These are phyloP conservation scores for Amphiura filiformis DNA, from an alignment of 35 echinoderm and acorn worm genomes.

Conservation along the genomic window DNA sequence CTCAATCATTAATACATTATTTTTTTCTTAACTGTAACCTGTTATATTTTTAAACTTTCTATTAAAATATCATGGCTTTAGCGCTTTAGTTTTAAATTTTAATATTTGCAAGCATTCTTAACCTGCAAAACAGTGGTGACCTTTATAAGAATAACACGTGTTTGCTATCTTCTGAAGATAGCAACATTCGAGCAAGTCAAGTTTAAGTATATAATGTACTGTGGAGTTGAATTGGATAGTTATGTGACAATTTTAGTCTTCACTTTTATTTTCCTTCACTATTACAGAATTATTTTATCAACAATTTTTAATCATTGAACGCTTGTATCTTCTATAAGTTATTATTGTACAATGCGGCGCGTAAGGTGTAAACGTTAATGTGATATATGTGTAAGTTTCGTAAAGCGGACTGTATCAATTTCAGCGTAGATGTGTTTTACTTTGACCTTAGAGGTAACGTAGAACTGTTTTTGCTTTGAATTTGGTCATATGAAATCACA, in stretches of 20 bases:
- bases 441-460: too few species aligned
- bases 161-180: background rate
- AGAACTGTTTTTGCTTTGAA: too few species aligned
- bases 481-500: too few species aligned
- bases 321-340: background rate
- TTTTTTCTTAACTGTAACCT: background rate
- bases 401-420: too few species aligned
- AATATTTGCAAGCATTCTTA: background rate
- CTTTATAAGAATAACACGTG: background rate
- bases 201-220: background rate
- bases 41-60: background rate
- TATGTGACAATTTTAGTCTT: background rate
- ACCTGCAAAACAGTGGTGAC: background rate
- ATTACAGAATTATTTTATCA: background rate
- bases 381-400: too few species aligned
- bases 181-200: background rate
- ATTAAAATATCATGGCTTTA: background rate
- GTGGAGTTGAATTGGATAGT: background rate
- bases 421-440: too few species aligned
- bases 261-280: background rate
- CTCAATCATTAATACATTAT: background rate
- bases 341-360: background rate
- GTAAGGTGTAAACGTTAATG: too few species aligned
- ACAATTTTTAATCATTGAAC: background rate
- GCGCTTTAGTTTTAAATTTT: background rate